Evolutionary conservation across 2,113 vertebrate genomes (phyloP), one percentile per base, ranked within the genome.

Genomic region (Proterorhinus semilunaris): DNA sequence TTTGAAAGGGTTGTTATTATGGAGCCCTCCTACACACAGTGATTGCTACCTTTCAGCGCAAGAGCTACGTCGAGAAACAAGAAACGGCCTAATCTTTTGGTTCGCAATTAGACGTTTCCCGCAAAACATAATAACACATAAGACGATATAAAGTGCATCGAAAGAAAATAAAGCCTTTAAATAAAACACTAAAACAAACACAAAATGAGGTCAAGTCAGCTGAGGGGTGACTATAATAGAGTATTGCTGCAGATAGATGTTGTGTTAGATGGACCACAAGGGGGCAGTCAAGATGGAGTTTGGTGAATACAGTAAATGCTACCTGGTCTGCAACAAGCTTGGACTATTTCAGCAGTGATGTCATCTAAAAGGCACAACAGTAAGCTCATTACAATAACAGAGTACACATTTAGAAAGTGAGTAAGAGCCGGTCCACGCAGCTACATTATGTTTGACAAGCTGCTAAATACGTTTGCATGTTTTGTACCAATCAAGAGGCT

Each of bases 71-170:
- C 36, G 59, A 49, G 47, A 83, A 68, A 44, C 12, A 66, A 78
- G 21, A 63, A 75, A 86, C 74, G 69, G 77, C 69, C n/a, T 70
- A 13, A 46, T 57, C 16, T 75, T 90, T 85, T 89, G 83, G 80
- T 84, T 78, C 70, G 45, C 15, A 53, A 63, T 54, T 64, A 10
- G 8, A 27, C 36, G 21, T 54, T 76, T 43, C 69, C 72, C 78
- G 50, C 61, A 62, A 47, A 45, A 62, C 61, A 17, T 13, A 15
- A 13, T 46, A 48, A 46, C 6, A 63, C 27, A 5, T 17, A 16
- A 9, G 45, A 11, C 10, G 21, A n/a, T 10, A 17, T 93, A 93
- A 93, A 93, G 92, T 93, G 92, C 91, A 80, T 90, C 69, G 83
- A 90, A 86, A 50, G 83, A 89, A 21, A 89, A 75, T 81, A 82